phyloP scores from a whole-genome alignment of 2,113 vertebrate genomes.

The Corythaixoides concolor region DNA sequence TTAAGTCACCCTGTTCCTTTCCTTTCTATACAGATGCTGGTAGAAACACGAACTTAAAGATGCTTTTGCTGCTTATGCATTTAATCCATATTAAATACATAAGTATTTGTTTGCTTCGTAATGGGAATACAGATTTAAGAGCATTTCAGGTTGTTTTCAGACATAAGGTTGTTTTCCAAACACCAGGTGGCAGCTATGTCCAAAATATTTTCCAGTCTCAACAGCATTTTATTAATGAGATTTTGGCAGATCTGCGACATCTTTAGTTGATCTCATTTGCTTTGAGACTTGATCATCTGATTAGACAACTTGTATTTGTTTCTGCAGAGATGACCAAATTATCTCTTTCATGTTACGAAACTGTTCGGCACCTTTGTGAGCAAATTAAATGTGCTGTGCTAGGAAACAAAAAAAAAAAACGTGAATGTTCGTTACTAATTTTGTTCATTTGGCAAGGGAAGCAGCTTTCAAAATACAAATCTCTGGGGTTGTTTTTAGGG shows the following conservation, averaged over 20 bases:
- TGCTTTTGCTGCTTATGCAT: neutral
- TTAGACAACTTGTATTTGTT: neutral
- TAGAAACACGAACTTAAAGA: neutral
- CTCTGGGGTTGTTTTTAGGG: neutral
- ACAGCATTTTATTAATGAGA: neutral
- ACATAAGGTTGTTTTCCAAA: neutral
- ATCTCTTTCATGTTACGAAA: neutral
- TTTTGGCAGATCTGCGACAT: neutral
- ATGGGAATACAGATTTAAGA: neutral
- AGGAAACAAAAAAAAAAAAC: neutral
- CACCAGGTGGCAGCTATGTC: slow-evolving; percentile 43
- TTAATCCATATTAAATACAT: neutral
- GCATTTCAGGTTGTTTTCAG: neutral
- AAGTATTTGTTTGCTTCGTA: neutral
- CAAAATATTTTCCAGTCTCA: neutral
- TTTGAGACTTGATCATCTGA: neutral
- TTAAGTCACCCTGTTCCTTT: neutral
- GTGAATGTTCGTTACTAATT: neutral
- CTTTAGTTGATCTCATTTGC: neutral
- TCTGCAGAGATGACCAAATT: neutral
- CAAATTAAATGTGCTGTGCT: neutral
- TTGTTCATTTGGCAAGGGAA: neutral
- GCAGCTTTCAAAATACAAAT: neutral
- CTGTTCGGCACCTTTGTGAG: neutral
- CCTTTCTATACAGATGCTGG: neutral